Base-by-base conservation (phyloP, 2,797 vertebrate species). In the Coreius guichenoti region DNA sequence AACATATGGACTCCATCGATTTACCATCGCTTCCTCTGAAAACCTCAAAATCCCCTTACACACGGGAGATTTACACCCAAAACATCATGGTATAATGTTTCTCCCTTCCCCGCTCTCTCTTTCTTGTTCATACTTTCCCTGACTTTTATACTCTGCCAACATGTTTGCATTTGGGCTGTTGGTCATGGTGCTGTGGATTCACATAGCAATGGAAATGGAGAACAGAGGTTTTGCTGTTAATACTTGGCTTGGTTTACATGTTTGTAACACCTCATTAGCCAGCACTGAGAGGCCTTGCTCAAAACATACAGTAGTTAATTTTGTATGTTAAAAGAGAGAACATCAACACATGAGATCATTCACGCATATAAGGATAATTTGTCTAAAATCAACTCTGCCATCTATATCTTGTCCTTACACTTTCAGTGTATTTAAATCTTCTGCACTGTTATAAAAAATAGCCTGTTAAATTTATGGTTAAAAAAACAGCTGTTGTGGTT, bases 161-260 rank as follows among this genome's bases (percentile, higher is more conserved):
- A 89, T 88, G 84, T 84, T 90, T 87, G 84, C 83, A 73, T 82
- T 90, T 88, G 86, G 80, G 86, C 86, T 77, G 86, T 81, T 83
- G 73, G 89, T 90, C 89, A 91, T 80, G 89, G 86, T 88, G 84
- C 72, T 80, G 47, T 82, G 74, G 81, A 80, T 91, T 90, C 88
- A 85, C 90, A 90, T 47, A 83, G 81, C 84, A 79, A 69, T 72
- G 47, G 67, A 81, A 56, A 83, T 78, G 75, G 65, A 85, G 84
- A 84, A 90, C 80, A 87, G 86, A 89, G 81, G 72, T 81, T 80
- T 63, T 81, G 89, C 86, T 86, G 87, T 86, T 87, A 90, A 90
- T 86, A 78, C 82, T 90, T 89, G 88, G 90, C 91, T 92, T 91
- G 83, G 87, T 92, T 92, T 93, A 91, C 91, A 89, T 84, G 85